These are phyloP conservation scores for Bathynomus jamesi DNA, from an alignment of 1,140 invertebrate species.

Conservation along the genomic window DNA sequence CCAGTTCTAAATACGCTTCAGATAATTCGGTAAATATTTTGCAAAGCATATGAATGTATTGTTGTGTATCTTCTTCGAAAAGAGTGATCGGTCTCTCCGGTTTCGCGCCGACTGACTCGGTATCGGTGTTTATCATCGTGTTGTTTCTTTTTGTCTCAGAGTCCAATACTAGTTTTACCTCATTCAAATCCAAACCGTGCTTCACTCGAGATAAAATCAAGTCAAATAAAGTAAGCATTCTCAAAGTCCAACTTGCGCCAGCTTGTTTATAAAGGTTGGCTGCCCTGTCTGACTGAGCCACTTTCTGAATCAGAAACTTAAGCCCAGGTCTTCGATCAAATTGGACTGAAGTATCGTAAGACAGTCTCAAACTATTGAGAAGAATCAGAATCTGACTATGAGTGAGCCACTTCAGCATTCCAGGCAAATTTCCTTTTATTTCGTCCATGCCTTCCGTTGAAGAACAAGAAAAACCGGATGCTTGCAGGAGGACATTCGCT, in stretches of 20 bases:
- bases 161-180: slow-evolving; percentile 52
- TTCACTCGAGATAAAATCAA: slow-evolving; percentile 59
- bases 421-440: slow-evolving; percentile 40
- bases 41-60: slow-evolving; percentile 43
- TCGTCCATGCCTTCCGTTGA: background rate
- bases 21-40: slow-evolving; percentile 54
- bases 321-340: slow-evolving; percentile 82
- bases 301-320: slow-evolving; percentile 88
- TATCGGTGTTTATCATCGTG: background rate
- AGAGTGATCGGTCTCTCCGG: slow-evolving; percentile 6
- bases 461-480: slow-evolving; percentile 32
- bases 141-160: background rate
- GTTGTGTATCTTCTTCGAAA: slow-evolving; percentile 23
- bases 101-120: background rate
- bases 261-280: slow-evolving; percentile 88
- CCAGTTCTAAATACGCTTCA: slow-evolving; percentile 55
- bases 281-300: slow-evolving; percentile 73
- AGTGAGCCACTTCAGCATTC: slow-evolving; percentile 42
- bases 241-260: slow-evolving; percentile 81
- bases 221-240: slow-evolving; percentile 77
- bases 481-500: slow-evolving; percentile 44
- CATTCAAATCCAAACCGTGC: slow-evolving; percentile 53
- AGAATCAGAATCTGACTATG: slow-evolving; percentile 56
- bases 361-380: slow-evolving; percentile 67
- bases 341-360: slow-evolving; percentile 67